Conservation (phyloP, 2,888 invertebrate genomes). For the Andrena bucephala region DNA sequence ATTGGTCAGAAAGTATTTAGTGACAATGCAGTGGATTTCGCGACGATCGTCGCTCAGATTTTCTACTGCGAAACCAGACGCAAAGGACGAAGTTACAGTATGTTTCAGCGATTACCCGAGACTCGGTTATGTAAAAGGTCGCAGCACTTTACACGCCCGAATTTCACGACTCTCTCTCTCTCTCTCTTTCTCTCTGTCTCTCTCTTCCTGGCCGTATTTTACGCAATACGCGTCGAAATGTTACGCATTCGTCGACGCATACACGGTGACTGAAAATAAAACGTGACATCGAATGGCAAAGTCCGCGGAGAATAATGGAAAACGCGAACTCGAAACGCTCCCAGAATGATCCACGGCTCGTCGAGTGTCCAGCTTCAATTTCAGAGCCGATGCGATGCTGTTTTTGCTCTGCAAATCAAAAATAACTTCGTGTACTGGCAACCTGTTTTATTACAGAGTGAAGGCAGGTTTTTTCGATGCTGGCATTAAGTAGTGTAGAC, state of each 20-base stretch:
- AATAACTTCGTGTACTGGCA: no score
- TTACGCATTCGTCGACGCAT: constrained; percentile 30
- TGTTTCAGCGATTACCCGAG: constrained; percentile 16
- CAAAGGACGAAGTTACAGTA: constrained; percentile 9
- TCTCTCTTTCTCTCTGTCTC: no score
- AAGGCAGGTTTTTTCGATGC: no score
- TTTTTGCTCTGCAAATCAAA: no score
- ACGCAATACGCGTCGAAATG: constrained; percentile 36
- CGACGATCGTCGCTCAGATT: background rate
- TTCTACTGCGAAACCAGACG: background rate
- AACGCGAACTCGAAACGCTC: background rate
- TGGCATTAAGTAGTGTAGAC: no score
- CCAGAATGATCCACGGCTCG: background rate
- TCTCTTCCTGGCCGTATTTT: constrained; percentile 24
- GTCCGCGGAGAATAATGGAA: background rate
- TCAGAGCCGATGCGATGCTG: background rate
- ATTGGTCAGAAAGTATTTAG: no score
- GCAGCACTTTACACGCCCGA: constrained; percentile 35
- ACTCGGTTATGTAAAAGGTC: constrained; percentile 33
- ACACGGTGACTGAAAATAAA: constrained; percentile 33
- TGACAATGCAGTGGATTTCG: no score
- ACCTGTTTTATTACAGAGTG: no score
- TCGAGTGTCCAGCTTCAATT: background rate
- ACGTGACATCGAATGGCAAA: background rate
- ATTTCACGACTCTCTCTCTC: constrained; percentile 34